These are phyloP conservation scores for Lordiphosa stackelbergi DNA, from an alignment of 1,140 invertebrate genomes.

Conservation along the genomic window DNA sequence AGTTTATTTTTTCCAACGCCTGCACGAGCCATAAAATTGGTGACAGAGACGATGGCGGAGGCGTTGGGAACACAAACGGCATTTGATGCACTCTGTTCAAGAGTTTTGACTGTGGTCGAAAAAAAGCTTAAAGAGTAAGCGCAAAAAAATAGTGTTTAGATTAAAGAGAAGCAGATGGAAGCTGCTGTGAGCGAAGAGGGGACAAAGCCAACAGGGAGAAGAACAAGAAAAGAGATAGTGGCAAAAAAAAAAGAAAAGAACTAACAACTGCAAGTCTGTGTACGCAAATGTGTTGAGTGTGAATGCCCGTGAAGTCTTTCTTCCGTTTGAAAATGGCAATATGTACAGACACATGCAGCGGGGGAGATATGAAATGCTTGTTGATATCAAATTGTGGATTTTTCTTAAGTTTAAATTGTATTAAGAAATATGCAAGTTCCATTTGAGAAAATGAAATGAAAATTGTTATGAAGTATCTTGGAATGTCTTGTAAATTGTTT, in stretches of 20 bases:
- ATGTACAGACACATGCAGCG: constrained; percentile 4
- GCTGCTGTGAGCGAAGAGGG: background rate
- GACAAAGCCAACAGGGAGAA: background rate
- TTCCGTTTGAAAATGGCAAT: constrained; percentile 47
- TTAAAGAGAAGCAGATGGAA: background rate
- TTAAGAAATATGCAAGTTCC: no score
- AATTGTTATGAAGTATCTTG: no score
- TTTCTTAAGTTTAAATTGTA: no score
- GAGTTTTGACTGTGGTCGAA: constrained; percentile 26
- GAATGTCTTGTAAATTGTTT: no score
- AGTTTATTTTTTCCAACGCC: constrained; percentile 16
- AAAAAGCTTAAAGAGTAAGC: constrained; percentile 11
- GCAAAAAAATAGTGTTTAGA: background rate
- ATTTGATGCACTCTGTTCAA: constrained; percentile 29
- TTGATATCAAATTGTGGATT: constrained; percentile 5
- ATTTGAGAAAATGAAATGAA: no score
- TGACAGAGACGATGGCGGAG: background rate
- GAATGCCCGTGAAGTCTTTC: constrained; percentile 36
- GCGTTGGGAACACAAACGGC: constrained; percentile 8
- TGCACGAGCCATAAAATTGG: constrained; percentile 20
- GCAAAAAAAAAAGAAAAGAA: constrained; percentile 15
- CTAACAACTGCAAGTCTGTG: constrained; percentile 26
- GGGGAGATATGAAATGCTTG: constrained; percentile 27
- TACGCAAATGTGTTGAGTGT: constrained; percentile 14
- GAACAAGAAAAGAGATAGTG: background rate